Base-by-base conservation (phyloP, 2,113 vertebrate genomes). In the Cathartes aura region DNA sequence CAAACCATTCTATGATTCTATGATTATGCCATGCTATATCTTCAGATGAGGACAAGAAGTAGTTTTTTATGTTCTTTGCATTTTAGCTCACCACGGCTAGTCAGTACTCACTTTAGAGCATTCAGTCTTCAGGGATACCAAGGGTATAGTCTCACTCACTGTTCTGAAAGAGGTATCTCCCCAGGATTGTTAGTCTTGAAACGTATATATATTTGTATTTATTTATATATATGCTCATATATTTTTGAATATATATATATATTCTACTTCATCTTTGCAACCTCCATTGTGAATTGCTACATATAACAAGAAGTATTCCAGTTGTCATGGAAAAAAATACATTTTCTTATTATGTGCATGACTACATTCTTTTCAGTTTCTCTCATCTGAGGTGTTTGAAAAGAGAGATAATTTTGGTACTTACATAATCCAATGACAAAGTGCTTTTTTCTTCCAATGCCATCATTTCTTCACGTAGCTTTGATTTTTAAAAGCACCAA, bases 401-500 rank as follows among this genome's bases (percentile, higher is more conserved):
- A 79, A 82, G 32, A 55, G 29, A 72, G 8, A 38, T n/a, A 47
- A 58, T 63, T 89, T 86, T n/a, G 30, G 23, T 82, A 34, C 23
- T 48, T 70, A 53, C 22, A 47, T 71, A 82, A 71, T 52, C 22
- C 34, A 62, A 47, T 66, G 21, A 42, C 13, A 66, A 81, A 81
- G 23, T 50, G 23, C 1, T 74, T 50, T 90, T 64, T 66, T 42
- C 15, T 63, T 75, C 42, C 42, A 73, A 10, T 86, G 27, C 15
- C 56, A 72, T 59, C 1, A 81, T 62, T 92, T 80, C 32, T 55
- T 93, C 66, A 38, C 71, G 36, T 26, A 67, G 38, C 29, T 89
- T 90, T 93, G 52, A 75, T 59, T 91, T 86, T 59, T 75, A 56
- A 90, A 82, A 84, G 30, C n/a, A 88, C 20, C 26, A 52, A 48